A percentile compares a stretch with the other conserved stretches of the same genome.
phyloP scores from a whole-genome alignment of 2,888 invertebrate species.

The Acronicta aceris region DNA sequence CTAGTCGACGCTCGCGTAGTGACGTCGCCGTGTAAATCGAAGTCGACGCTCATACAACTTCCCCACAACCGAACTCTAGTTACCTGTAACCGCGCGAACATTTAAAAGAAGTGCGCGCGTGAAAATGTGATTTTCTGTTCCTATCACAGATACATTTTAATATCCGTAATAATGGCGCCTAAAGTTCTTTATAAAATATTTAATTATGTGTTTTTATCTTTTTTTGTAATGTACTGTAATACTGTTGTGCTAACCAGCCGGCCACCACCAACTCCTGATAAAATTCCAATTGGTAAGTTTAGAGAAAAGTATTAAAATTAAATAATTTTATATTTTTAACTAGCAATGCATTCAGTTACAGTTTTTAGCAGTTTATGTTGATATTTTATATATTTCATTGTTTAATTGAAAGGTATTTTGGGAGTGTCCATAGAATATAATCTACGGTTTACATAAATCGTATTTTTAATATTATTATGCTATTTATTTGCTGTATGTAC shows the following conservation, averaged over 20 bases:
- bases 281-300: constrained; percentile 75
- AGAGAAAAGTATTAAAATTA: background rate
- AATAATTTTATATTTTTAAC: constrained; percentile 4
- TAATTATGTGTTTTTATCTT: constrained; percentile 62
- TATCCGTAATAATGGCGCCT: constrained; percentile 61
- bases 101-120: constrained; percentile 46
- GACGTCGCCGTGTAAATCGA: constrained; percentile 49
- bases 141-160: constrained; percentile 14
- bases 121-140: constrained; percentile 63
- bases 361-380: too few relatives aligned
- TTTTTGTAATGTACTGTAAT: constrained; percentile 68
- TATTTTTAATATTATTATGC: too few relatives aligned
- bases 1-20: constrained; percentile 63
- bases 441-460: too few relatives aligned
- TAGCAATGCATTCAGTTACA: too few relatives aligned
- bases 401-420: too few relatives aligned
- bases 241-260: constrained; percentile 58
- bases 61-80: constrained; percentile 42
- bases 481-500: too few relatives aligned
- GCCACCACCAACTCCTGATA: constrained; percentile 59
- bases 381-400: too few relatives aligned
- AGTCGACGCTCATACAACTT: constrained; percentile 56
- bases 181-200: constrained; percentile 66
- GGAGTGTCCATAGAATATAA: too few relatives aligned
- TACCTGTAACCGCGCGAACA: constrained; percentile 44